Evolutionary conservation across 2,797 vertebrate genomes (phyloP), one percentile per base, ranked within the genome.

Genomic region (Lophotriccus pileatus): DNA sequence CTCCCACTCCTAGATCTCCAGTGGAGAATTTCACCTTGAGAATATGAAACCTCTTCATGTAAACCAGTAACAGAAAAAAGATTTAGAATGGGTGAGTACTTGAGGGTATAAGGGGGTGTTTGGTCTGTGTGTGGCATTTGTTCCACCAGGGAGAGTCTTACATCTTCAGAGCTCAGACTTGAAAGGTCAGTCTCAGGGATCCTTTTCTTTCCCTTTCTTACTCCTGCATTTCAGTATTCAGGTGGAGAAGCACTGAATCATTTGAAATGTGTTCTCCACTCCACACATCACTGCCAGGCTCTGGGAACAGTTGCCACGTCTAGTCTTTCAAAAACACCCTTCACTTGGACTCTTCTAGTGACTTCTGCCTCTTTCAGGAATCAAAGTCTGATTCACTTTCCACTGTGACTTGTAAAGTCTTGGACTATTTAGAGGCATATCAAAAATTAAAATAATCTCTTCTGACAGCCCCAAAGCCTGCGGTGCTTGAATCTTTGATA

Each of bases 401-500:
- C 52, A 11, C 18, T 80, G 73, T 5, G 6, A 75, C 64, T 92
- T 0, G 2, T 52, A 17, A 83, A 87, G 36, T 77, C 44, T 87
- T 80, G 56, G 64, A 41, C 85, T 92, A 46, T 53, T 94, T 83
- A 91, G 79, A 92, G 82, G 55, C 39, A 23, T n/a, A 74, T 39
- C 2, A 74, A 68, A 80, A 89, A 46, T 63, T 63, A 36, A 67
- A 92, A 62, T 64, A 74, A 64, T 62, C 36, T 76, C 59, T 89
- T 91, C 21, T 84, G 85, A 76, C 66, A 90, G 69, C 73, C 30
- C 24, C 0, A 1, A 81, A 94, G 76, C 69, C 69, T 52, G 36
- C 90, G 50, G 73, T 69, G 58, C 74, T 91, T 91, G 70, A 88
- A 81, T 94, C 78, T 94, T 90, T 93, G 86, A 78, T 87, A 84